Evolutionary conservation across 2,113 vertebrate genomes (phyloP), one percentile per base, ranked within the genome.

Genomic region (Crotalus helleri): DNA sequence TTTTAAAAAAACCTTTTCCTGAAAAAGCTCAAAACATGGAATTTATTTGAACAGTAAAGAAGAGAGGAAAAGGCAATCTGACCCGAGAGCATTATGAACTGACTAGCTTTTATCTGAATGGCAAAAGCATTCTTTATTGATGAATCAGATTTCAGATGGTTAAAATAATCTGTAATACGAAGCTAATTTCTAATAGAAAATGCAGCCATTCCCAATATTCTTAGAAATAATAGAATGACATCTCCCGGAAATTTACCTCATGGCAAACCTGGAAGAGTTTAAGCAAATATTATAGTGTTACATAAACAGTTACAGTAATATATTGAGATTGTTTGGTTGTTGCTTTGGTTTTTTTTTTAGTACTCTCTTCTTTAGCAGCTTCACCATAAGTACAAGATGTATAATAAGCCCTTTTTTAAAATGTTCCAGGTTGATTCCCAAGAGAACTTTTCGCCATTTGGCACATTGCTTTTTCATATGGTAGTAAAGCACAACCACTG

Each of bases 401-500:
- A 91, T 55, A 19, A 87, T 21, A 69, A 87, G 6, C 21, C 90
- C 74, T 90, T 93, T 64, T 23, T 46, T 85, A 24, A 29, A 10
- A 33, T 53, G n/a, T 11, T 92, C 89, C 64, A 93, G 57, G n/a
- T 55, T 33, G 86, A 12, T 96, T 94, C 86, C 91, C 64, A 12
- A 4, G 58, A 89, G 57, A 59, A 26, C 6, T 93, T 93, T 93
- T 93, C 74, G 26, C 81, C 88, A 89, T 93, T 12, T 57, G 19
- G 19, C 1, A 2, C 51, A 24, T 39, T 24, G 3, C 21, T 19
- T 69, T 81, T 93, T 98, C 96, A 98, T 89, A 98, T 97, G 64
- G 97, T 94, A 26, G 97, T 97, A 85, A 98, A 97, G 10, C 96
- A 96, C 92, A 98, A 95, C 98, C 98, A 98, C 98, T 98, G 11